Conservation (phyloP, 2,888 invertebrate genomes). For the Octodonta nipae region DNA sequence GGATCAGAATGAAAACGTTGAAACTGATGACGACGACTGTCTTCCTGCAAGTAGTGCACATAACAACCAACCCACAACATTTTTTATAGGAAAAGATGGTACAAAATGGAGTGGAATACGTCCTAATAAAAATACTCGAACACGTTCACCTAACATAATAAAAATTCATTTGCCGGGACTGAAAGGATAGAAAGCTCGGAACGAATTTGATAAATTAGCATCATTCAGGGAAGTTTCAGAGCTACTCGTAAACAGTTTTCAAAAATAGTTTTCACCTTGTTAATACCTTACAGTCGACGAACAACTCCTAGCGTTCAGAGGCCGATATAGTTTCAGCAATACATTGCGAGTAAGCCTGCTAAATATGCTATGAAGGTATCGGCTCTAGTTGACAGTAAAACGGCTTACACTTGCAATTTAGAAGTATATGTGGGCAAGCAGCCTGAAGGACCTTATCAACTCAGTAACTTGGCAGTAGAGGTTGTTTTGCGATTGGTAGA, state of each 20-base stretch:
- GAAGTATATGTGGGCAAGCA: conserved; percentile 19
- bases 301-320: conserved; percentile 17
- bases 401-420: conserved; percentile 16
- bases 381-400: conserved; percentile 17
- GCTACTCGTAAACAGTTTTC: conserved; percentile 9
- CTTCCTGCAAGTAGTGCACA: too few relatives aligned
- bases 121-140: too few relatives aligned
- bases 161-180: too few relatives aligned
- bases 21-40: too few relatives aligned
- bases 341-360: too few relatives aligned
- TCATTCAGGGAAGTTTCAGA: conserved; percentile 12
- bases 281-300: conserved; percentile 12
- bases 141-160: too few relatives aligned
- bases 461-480: conserved; percentile 11
- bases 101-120: too few relatives aligned
- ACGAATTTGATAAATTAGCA: conserved; percentile 11
- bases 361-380: too few relatives aligned
- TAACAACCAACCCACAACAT: too few relatives aligned
- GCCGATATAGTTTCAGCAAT: too few relatives aligned
- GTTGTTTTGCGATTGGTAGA: conserved; percentile 13
- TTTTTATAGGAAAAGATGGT: too few relatives aligned
- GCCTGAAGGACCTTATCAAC: conserved; percentile 15
- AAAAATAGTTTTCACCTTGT: conserved; percentile 10
- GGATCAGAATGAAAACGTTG: too few relatives aligned
- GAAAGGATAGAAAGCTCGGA: conserved; percentile 6